phyloP scores from a whole-genome alignment of 2,888 invertebrate species.

The Brachyptera risi region DNA sequence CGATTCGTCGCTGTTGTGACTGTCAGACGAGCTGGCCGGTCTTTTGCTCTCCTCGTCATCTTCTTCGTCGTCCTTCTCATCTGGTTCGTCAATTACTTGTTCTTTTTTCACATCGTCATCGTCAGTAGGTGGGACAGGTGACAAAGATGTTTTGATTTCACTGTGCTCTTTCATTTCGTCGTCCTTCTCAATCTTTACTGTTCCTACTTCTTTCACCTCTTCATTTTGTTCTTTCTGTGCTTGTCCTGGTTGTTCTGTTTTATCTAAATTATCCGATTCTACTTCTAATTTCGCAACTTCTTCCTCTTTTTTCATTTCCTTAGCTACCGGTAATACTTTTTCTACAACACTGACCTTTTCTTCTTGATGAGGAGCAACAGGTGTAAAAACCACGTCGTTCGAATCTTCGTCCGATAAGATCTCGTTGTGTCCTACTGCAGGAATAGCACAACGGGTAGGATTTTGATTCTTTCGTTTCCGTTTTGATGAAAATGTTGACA shows the following conservation, averaged over 20 bases:
- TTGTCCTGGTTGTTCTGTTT: slow-evolving; percentile 43
- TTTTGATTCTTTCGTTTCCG: slow-evolving; percentile 86
- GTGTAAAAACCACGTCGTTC: slow-evolving; percentile 49
- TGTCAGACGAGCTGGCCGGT: slow-evolving; percentile 49
- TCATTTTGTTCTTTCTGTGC: slow-evolving; percentile 39
- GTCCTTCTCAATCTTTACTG: slow-evolving; percentile 16
- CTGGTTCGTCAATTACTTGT: slow-evolving; percentile 33
- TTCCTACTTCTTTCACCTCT: not conserved
- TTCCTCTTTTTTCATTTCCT: not conserved
- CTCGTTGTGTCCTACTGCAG: slow-evolving; percentile 45
- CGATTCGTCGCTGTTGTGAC: slow-evolving; percentile 55
- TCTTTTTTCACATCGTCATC: slow-evolving; percentile 31
- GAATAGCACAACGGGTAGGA: slow-evolving; percentile 73
- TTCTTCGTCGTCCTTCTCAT: slow-evolving; percentile 41
- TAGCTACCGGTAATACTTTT: not conserved
- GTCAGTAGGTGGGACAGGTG: not conserved
- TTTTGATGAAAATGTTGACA: slow-evolving; percentile 48
- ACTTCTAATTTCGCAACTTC: slow-evolving; percentile 17
- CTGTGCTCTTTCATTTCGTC: not conserved
- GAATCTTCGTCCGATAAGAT: slow-evolving; percentile 59
- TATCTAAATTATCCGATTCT: slow-evolving; percentile 36
- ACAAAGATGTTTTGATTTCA: not conserved
- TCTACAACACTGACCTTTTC: slow-evolving; percentile 37
- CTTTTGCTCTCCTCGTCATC: slow-evolving; percentile 34
- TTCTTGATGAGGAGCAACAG: slow-evolving; percentile 43